phyloP scores from a whole-genome alignment of 2,113 vertebrate genomes.

The Callipepla californica region DNA sequence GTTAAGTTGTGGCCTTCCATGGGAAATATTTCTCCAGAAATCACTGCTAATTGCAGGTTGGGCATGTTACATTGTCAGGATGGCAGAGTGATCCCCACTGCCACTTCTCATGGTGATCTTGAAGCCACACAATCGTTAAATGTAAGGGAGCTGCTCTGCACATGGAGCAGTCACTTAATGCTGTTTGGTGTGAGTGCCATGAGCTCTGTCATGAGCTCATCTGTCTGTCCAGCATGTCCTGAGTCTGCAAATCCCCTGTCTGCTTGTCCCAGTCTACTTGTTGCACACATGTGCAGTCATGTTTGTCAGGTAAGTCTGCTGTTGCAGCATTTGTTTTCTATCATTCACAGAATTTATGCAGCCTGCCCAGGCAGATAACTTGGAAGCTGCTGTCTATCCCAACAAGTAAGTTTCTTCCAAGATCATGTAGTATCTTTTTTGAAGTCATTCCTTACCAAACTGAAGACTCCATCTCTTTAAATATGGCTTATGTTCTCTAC shows the following conservation, averaged over 20 bases:
- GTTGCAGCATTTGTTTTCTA: not conserved
- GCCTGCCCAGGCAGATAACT: conserved; percentile 3
- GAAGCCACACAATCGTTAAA: fast-evolving
- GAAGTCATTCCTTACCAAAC: not conserved
- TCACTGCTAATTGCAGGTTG: not conserved
- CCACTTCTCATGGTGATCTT: not conserved
- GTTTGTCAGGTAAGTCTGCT: not conserved
- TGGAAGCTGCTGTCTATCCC: not conserved
- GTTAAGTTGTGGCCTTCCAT: not conserved
- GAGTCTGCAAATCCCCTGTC: fast-evolving
- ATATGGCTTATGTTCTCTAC: not conserved
- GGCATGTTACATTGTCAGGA: not conserved
- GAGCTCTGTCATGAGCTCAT: not conserved
- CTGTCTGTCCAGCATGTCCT: fast-evolving
- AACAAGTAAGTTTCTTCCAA: conserved; percentile 15
- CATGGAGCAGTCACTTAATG: fast-evolving
- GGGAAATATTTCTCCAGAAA: not conserved
- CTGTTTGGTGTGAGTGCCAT: fast-evolving
- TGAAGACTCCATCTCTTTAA: not conserved
- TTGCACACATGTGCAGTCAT: fast-evolving
- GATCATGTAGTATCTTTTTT: not conserved
- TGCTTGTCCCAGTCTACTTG: not conserved
- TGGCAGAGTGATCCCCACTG: fast-evolving
- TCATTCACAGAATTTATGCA: not conserved
- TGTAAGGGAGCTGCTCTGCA: fast-evolving